Base-by-base conservation (phyloP, 2,888 invertebrate species). In the Meteorus colon region DNA sequence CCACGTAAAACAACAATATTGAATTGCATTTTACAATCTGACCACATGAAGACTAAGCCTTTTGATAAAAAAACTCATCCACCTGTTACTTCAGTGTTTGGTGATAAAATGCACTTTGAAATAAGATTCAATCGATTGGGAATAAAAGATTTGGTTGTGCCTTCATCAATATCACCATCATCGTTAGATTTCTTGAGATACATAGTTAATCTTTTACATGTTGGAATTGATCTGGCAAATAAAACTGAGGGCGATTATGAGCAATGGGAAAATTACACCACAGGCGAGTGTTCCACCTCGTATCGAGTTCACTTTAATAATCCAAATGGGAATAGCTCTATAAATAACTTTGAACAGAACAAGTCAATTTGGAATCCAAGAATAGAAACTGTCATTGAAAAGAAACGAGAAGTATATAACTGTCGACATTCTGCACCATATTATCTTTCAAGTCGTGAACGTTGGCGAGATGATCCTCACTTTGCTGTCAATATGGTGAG, bases 81-180 rank as follows among this genome's bases (percentile, higher is more conserved):
- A 27, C 66, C 37, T 12, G 12, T 31, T 6, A 27, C 34, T 10
- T 66, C 67, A 14, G 31, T 19, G 6, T 45, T 27, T 24, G 45
- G 29, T 29, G 31, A 60, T 29, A 48, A 63, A 3, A 27, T 59
- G 4, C 24, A 66, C 55, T 72, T 86, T 65, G 86, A 86, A 68
- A 77, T 87, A 66, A 82, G 75, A 24, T 86, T 86, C 77, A 79
- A 77, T 27, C 78, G 76, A 6, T 75, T 80, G 19, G 85, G 85
- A 0, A 68, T 86, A 31, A 76, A 82, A 0, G 79, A 80, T 29
- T 79, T 86, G 1, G 27, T 84, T 3, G 83, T 86, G 2, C 81
- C 83, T 10, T 80, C 80, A 31, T 80, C 78, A 4, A 79, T 82
- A 2, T 79, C 80, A 16, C 81, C 82, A 8, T 66, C 76, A 16